phyloP scores from a whole-genome alignment of 2,113 vertebrate genomes.

The Gallinago jamesoni region DNA sequence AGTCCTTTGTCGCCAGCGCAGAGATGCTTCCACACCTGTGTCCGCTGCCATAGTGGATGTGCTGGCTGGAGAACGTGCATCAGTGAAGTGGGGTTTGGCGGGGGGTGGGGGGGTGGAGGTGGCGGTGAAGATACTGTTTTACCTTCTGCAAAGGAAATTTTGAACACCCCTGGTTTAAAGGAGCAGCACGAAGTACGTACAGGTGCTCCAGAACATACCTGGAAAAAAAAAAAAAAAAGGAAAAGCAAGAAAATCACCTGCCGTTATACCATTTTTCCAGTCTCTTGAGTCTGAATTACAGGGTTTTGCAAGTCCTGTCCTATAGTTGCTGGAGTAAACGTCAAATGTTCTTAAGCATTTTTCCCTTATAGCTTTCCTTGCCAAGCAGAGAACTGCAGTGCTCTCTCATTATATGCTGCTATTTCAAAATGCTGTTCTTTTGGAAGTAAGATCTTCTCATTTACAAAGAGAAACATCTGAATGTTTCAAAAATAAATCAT shows the following conservation, averaged over 20 bases:
- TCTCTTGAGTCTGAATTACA: background rate
- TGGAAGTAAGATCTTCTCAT: background rate
- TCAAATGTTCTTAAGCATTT: slow-evolving; percentile 11
- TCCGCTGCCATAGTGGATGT: background rate
- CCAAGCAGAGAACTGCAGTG: background rate
- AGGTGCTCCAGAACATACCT: background rate
- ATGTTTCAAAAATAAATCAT: slow-evolving; percentile 26
- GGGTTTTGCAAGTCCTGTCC: background rate
- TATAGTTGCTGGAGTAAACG: background rate
- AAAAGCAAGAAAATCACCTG: background rate
- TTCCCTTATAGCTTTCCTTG: background rate
- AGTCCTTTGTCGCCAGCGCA: background rate
- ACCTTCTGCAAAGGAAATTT: background rate
- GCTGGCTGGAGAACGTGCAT: background rate
- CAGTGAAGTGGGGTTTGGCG: background rate
- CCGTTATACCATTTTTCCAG: background rate
- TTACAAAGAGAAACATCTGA: background rate
- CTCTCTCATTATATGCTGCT: background rate
- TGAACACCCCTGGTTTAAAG: background rate
- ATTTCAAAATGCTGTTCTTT: slow-evolving; percentile 18
- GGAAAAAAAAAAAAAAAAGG: background rate
- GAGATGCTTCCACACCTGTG: slow-evolving; percentile 2
- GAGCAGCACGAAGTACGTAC: background rate
- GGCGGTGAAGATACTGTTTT: background rate
- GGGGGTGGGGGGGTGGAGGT: too few species aligned